These are phyloP conservation scores for Phalangium opilio DNA, from an alignment of 2,888 invertebrate genomes.

Conservation along the genomic window DNA sequence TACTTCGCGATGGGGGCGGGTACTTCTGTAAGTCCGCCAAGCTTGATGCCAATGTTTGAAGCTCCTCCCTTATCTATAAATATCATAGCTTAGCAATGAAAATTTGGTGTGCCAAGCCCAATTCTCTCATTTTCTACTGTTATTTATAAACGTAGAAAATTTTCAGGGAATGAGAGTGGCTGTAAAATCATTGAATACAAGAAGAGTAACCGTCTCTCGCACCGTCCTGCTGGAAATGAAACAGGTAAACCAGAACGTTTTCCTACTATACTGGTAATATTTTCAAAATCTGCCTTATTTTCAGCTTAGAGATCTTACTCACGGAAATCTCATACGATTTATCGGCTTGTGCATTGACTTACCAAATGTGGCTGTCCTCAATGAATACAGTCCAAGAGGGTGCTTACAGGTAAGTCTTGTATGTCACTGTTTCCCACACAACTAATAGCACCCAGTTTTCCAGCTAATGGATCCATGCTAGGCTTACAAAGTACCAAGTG, in stretches of 20 bases:
- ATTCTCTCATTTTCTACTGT: no score
- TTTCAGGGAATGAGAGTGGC: neutral
- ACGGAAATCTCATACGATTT: slow-evolving; percentile 70
- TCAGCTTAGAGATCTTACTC: slow-evolving; percentile 71
- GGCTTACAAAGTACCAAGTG: no score
- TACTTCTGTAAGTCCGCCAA: no score
- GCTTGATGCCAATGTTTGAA: no score
- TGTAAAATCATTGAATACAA: neutral
- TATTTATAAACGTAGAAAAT: no score
- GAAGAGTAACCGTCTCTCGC: neutral
- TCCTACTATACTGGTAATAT: neutral
- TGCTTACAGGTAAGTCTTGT: slow-evolving; percentile 39
- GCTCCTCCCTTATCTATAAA: no score
- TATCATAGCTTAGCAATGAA: no score
- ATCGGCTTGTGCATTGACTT: slow-evolving; percentile 73
- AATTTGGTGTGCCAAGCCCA: no score
- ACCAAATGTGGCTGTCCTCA: slow-evolving; percentile 58
- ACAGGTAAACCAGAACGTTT: neutral
- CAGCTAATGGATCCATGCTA: no score
- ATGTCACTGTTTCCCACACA: no score
- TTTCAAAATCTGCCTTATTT: neutral
- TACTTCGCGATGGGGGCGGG: no score
- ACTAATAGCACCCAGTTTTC: no score
- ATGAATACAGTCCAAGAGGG: slow-evolving; percentile 76
- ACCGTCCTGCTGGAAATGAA: neutral